These are phyloP conservation scores for Melipona beecheii DNA, from an alignment of 2,888 invertebrate genomes.

Conservation along the genomic window DNA sequence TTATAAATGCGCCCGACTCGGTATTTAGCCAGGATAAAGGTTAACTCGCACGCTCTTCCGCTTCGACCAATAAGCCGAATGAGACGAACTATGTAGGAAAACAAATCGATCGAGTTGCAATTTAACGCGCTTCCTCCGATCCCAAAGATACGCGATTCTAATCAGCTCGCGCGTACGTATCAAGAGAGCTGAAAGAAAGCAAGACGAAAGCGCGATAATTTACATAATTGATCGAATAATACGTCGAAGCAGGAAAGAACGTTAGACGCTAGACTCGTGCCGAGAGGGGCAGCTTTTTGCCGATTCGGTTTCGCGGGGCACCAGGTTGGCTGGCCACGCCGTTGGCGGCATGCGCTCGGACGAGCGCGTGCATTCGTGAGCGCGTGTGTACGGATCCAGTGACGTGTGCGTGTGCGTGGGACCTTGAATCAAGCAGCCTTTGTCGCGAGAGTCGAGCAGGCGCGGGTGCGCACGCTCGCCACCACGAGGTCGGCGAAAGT, in stretches of 20 bases:
- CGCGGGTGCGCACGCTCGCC: constrained; percentile 74
- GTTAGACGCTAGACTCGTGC: no score
- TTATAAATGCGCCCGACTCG: no score
- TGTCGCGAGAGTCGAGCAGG: constrained; percentile 80
- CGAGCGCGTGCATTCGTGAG: constrained; percentile 60
- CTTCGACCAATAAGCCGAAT: neutral
- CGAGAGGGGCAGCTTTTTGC: neutral
- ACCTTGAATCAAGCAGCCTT: constrained; percentile 84
- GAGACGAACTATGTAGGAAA: no score
- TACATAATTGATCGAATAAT: no score
- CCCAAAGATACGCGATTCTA: no score
- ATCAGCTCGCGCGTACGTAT: no score
- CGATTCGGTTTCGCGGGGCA: constrained; percentile 43
- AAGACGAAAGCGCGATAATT: no score
- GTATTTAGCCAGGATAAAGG: neutral
- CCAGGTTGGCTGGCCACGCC: constrained; percentile 41
- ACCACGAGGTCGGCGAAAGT: constrained; percentile 84
- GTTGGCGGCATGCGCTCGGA: constrained; percentile 62
- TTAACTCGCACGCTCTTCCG: neutral
- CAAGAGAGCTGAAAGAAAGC: no score
- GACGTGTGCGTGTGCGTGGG: constrained; percentile 77
- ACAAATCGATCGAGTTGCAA: neutral
- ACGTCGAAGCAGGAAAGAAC: no score
- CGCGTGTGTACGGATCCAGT: constrained; percentile 51
- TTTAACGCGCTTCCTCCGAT: neutral